Percentiles rank a stretch among this genome's conserved stretches.
Conservation (phyloP, 1,140 invertebrate species). For the Amyelois transitella region DNA sequence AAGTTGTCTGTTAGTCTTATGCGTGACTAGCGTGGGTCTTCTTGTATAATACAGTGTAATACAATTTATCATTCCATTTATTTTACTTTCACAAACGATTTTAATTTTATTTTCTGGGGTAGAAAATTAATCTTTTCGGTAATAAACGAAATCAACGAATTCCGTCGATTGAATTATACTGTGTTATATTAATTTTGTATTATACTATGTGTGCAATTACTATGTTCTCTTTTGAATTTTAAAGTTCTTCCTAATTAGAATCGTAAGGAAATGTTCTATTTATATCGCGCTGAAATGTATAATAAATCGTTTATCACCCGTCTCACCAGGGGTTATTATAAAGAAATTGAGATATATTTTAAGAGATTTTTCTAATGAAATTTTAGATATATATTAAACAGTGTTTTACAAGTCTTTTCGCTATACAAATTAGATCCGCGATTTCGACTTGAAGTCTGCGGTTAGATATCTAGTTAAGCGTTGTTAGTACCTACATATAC, state of each 20-base stretch:
- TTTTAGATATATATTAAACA: constrained; percentile 61
- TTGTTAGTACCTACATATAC: constrained; percentile 29
- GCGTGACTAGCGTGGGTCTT: not conserved
- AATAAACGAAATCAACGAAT: not conserved
- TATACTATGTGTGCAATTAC: constrained; percentile 63
- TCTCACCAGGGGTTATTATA: constrained; percentile 33
- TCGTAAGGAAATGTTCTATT: constrained; percentile 61
- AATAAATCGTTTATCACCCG: constrained; percentile 38
- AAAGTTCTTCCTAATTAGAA: constrained; percentile 69
- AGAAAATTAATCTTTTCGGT: not conserved
- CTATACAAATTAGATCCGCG: constrained; percentile 34
- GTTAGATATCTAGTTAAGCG: constrained; percentile 47
- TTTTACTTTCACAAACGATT: not conserved
- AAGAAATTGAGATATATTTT: constrained; percentile 72
- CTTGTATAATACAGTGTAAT: constrained; percentile 3
- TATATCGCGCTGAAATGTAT: constrained; percentile 57
- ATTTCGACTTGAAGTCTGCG: not conserved
- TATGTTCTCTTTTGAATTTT: constrained; percentile 60
- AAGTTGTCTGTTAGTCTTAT: not conserved
- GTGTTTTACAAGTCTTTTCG: constrained; percentile 64
- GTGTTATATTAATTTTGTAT: constrained; percentile 19
- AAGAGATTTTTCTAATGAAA: constrained; percentile 69
- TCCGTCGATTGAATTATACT: constrained; percentile 10
- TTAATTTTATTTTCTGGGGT: not conserved
- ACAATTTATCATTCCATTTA: not conserved